phyloP scores from a whole-genome alignment of 2,797 vertebrate genomes.

The Micrastur ruficollis region DNA sequence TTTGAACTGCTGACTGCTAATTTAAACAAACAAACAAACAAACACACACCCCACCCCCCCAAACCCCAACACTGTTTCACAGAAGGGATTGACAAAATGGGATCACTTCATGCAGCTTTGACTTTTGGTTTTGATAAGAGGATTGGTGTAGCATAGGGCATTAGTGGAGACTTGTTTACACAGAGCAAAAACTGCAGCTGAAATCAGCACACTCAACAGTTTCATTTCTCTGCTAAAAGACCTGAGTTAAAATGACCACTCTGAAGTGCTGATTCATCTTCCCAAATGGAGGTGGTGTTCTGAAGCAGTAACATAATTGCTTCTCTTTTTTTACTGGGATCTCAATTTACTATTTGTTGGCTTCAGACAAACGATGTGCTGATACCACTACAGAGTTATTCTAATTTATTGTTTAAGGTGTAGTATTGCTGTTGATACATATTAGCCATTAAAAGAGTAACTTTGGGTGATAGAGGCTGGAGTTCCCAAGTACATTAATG shows the following conservation, averaged over 20 bases:
- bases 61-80: neutral
- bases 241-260: neutral
- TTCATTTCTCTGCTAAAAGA: neutral
- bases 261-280: neutral
- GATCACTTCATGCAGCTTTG: neutral
- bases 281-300: neutral
- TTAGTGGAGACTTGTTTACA: constrained; percentile 14
- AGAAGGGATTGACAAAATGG: neutral
- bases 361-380: neutral
- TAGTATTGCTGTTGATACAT: neutral
- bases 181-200: neutral
- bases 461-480: neutral
- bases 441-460: neutral
- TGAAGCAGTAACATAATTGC: neutral
- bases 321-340: neutral
- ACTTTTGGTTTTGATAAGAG: constrained; percentile 14
- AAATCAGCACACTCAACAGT: neutral
- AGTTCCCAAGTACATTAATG: constrained; percentile 15
- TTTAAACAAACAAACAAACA: neutral
- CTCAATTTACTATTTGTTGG: neutral
- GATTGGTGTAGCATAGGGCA: neutral
- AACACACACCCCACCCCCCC: no score
- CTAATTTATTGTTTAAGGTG: neutral
- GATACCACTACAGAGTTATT: neutral
- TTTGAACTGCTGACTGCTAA: neutral